phyloP scores from a whole-genome alignment of 1,140 invertebrate genomes.

The Amyelois transitella region DNA sequence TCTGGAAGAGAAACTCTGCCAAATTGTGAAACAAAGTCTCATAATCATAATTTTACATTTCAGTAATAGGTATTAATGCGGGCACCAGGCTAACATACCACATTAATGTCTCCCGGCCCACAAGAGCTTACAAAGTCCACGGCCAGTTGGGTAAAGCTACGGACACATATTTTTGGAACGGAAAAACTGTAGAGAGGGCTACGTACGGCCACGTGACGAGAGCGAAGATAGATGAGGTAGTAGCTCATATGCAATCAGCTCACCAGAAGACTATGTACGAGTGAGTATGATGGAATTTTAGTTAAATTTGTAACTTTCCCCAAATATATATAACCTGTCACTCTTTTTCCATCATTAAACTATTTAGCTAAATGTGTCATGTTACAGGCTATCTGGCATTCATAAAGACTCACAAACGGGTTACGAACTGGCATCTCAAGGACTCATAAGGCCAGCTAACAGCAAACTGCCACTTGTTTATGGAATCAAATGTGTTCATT shows the following conservation, averaged over 20 bases:
- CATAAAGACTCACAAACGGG: slow-evolving; percentile 89
- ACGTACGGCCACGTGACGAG: slow-evolving; percentile 82
- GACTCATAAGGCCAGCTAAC: slow-evolving; percentile 83
- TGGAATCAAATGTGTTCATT: slow-evolving; percentile 88
- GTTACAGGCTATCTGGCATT: slow-evolving; percentile 83
- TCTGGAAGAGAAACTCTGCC: too few species aligned
- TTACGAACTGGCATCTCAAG: slow-evolving; percentile 89
- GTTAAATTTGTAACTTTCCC: background rate
- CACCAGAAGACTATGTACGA: slow-evolving; percentile 90
- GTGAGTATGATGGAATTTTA: slow-evolving; percentile 75
- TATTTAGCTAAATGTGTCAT: background rate
- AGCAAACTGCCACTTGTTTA: slow-evolving; percentile 86
- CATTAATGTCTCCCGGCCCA: slow-evolving; percentile 75
- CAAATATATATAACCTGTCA: too few species aligned
- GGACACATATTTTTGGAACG: slow-evolving; percentile 82
- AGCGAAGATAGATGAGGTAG: slow-evolving; percentile 80
- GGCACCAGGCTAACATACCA: slow-evolving; percentile 75
- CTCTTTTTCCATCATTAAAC: too few species aligned
- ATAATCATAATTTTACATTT: slow-evolving; percentile 18
- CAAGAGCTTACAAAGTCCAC: slow-evolving; percentile 84
- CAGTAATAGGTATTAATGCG: slow-evolving; percentile 83
- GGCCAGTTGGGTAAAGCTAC: slow-evolving; percentile 88
- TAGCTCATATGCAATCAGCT: slow-evolving; percentile 85
- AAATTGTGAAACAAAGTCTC: background rate
- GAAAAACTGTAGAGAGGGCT: slow-evolving; percentile 82